Conservation (phyloP, 2,113 vertebrate genomes). For the Atrichornis clamosus region DNA sequence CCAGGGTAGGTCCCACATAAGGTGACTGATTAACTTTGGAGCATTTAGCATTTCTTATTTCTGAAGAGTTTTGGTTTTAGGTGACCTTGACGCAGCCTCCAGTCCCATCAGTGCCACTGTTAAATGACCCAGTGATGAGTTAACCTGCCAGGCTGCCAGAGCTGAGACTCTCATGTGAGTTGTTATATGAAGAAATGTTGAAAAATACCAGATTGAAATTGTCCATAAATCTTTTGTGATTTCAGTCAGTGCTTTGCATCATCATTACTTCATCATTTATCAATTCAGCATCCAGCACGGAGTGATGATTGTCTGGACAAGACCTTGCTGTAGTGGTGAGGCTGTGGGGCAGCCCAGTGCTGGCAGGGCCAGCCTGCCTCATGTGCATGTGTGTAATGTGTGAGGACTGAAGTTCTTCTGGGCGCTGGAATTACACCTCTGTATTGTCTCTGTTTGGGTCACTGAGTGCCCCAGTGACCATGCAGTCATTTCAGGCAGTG, state of each 20-base stretch:
- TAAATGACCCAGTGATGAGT: background rate
- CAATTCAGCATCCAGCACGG: background rate
- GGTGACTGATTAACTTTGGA: background rate
- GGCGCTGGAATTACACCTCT: background rate
- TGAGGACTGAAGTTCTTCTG: background rate
- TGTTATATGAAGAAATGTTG: background rate
- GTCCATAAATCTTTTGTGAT: background rate
- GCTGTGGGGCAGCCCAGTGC: background rate
- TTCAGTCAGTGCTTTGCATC: background rate
- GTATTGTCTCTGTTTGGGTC: background rate
- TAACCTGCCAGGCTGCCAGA: background rate
- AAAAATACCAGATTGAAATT: background rate
- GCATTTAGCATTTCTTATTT: background rate
- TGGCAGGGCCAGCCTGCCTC: background rate
- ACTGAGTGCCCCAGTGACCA: background rate
- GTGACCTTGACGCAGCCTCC: background rate
- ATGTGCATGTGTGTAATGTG: rapidly evolving
- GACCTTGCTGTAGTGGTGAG: background rate
- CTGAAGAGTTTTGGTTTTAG: background rate
- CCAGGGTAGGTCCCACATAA: rapidly evolving
- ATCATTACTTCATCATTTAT: background rate
- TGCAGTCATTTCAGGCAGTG: background rate
- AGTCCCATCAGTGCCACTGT: background rate
- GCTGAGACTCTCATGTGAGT: rapidly evolving
- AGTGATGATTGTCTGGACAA: background rate